Conservation (phyloP, 1,140 invertebrate species). For the Pseudachorutes palmiensis region DNA sequence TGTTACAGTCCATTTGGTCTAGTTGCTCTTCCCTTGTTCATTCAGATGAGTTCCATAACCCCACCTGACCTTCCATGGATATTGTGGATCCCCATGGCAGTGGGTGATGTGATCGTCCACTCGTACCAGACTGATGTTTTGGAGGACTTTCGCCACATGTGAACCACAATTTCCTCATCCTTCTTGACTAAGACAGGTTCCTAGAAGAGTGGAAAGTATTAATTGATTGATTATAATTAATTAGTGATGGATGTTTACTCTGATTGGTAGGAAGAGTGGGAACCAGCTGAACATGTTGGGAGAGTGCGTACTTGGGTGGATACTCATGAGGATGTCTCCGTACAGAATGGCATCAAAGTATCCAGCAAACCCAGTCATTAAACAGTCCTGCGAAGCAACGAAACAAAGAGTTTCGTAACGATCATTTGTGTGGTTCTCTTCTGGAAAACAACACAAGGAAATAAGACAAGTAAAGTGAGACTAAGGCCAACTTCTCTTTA, state of each 20-base stretch:
- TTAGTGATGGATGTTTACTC: too few species aligned
- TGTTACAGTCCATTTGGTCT: too few species aligned
- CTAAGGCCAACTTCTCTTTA: constrained; percentile 32
- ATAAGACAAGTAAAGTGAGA: background rate
- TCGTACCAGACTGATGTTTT: constrained; percentile 90
- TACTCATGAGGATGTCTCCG: constrained; percentile 76
- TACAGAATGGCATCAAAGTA: constrained; percentile 87
- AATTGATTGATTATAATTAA: too few species aligned
- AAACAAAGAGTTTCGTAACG: constrained; percentile 64
- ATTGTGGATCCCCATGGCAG: constrained; percentile 63
- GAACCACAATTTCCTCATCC: constrained; percentile 62
- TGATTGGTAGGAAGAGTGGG: constrained; percentile 89
- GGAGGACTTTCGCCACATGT: constrained; percentile 77
- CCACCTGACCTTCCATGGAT: constrained; percentile 59
- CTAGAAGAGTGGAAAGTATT: constrained; percentile 45
- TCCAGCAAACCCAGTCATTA: constrained; percentile 87
- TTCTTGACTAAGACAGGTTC: constrained; percentile 63
- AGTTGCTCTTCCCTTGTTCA: too few species aligned
- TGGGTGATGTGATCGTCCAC: constrained; percentile 71
- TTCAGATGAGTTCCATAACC: background rate
- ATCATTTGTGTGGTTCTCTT: constrained; percentile 44
- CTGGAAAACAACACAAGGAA: background rate
- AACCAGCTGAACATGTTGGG: constrained; percentile 95
- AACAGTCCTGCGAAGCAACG: constrained; percentile 58
- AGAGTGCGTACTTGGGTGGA: constrained; percentile 77